Evolutionary conservation across 2,113 vertebrate genomes (phyloP).

Genomic region (Gadus chalcogrammus): DNA sequence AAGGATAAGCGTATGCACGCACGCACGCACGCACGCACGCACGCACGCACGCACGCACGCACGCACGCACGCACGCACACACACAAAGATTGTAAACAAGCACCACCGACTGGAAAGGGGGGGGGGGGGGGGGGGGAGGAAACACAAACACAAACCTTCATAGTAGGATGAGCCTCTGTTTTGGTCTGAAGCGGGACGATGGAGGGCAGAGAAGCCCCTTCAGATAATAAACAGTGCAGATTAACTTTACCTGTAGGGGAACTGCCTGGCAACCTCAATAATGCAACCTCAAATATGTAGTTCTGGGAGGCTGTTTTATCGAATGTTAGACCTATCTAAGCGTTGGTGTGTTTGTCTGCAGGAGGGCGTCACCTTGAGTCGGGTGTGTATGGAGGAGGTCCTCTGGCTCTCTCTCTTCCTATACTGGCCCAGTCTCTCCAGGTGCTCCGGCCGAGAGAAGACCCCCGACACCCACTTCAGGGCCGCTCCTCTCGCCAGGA

Average conservation of each 20-base stretch:
- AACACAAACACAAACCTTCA: background rate
- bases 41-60: background rate
- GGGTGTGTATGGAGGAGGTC: constrained; percentile 86
- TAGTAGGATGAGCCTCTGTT: background rate
- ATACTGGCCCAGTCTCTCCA: constrained; percentile 86
- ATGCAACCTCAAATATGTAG: too few relatives aligned
- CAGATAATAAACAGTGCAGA: too few relatives aligned
- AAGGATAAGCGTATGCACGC: background rate
- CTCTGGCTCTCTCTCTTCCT: constrained; percentile 86
- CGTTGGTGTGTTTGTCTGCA: background rate
- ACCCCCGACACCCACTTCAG: constrained; percentile 96
- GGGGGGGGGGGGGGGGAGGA: too few relatives aligned
- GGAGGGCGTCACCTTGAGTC: constrained; percentile 82
- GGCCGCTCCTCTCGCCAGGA: constrained; percentile 86
- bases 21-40: background rate
- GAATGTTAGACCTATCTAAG: too few relatives aligned
- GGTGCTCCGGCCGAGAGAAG: constrained; percentile 86
- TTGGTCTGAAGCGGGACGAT: too few relatives aligned
- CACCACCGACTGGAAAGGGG: constrained; percentile 85
- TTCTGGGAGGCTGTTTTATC: too few relatives aligned
- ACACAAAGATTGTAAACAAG: too few relatives aligned
- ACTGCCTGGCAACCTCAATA: background rate
- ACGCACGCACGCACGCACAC: too few relatives aligned
- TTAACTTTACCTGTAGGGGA: background rate
- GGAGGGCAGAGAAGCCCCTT: too few relatives aligned